These are phyloP conservation scores for Brachypodius melanocephalos DNA, from an alignment of 2,113 vertebrate species.

Conservation along the genomic window DNA sequence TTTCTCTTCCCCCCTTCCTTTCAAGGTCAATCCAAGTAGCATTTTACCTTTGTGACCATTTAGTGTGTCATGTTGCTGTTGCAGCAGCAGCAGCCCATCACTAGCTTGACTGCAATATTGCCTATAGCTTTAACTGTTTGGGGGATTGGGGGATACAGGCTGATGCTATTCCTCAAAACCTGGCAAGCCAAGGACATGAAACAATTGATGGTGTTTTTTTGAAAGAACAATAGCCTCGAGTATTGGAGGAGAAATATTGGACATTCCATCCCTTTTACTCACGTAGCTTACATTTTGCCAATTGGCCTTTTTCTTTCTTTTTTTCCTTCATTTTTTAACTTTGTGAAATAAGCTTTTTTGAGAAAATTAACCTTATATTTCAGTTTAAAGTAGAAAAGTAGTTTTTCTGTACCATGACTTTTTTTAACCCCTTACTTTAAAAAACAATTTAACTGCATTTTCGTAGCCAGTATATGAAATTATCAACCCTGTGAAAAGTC, in stretches of 20 bases:
- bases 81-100: slow-evolving; percentile 52
- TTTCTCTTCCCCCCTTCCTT: not conserved
- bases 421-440: slow-evolving; percentile 4
- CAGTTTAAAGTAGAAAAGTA: slow-evolving; percentile 14
- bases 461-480: not conserved
- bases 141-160: slow-evolving; percentile 19
- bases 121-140: slow-evolving; percentile 73
- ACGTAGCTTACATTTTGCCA: slow-evolving; percentile 57
- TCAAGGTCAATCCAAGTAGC: slow-evolving; percentile 84
- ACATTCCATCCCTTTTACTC: slow-evolving; percentile 73
- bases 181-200: slow-evolving; percentile 67
- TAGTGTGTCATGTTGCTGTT: slow-evolving; percentile 72
- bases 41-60: slow-evolving; percentile 82
- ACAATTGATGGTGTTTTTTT: slow-evolving; percentile 58
- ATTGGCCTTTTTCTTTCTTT: not conserved
- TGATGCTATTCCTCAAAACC: slow-evolving; percentile 64
- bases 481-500: not conserved
- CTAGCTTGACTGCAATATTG: slow-evolving; percentile 51
- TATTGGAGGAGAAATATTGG: slow-evolving; percentile 61
- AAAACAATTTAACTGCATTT: not conserved
- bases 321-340: not conserved
- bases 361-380: slow-evolving; percentile 28
- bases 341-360: slow-evolving; percentile 13
- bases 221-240: slow-evolving; percentile 68
- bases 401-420: not conserved